Percentiles rank a stretch among this genome's conserved stretches.
phyloP scores from a whole-genome alignment of 2,797 vertebrate species.

The Periophthalmus magnuspinnatus region DNA sequence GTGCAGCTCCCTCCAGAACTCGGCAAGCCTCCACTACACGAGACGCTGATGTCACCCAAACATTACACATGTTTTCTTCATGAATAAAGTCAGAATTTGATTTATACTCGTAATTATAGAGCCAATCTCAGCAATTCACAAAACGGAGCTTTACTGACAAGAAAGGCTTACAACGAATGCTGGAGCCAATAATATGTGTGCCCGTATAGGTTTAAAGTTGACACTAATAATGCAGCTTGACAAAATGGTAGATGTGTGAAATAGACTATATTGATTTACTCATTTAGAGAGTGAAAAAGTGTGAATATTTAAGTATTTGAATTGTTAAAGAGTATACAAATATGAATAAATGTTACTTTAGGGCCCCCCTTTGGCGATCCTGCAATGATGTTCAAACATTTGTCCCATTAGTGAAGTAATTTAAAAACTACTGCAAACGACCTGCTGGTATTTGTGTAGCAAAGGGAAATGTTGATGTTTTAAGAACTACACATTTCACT shows the following conservation, averaged over 20 bases:
- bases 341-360: neutral
- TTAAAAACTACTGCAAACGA: too few relatives aligned
- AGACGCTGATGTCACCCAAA: too few relatives aligned
- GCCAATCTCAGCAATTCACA: too few relatives aligned
- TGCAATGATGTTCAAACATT: neutral
- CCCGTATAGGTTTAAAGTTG: too few relatives aligned
- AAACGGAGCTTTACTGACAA: too few relatives aligned
- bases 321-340: neutral
- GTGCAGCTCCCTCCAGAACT: too few relatives aligned
- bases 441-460: neutral
- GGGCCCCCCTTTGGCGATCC: neutral
- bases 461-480: neutral
- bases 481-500: neutral
- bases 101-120: too few relatives aligned
- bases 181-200: neutral
- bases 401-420: neutral
- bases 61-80: too few relatives aligned
- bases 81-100: too few relatives aligned
- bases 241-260: neutral
- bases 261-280: too few relatives aligned
- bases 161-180: neutral
- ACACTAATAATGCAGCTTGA: too few relatives aligned
- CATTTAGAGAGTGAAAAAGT: neutral
- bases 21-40: too few relatives aligned
- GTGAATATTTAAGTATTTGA: neutral